Base-by-base conservation (phyloP, 2,113 vertebrate species). In the Panurus biarmicus region DNA sequence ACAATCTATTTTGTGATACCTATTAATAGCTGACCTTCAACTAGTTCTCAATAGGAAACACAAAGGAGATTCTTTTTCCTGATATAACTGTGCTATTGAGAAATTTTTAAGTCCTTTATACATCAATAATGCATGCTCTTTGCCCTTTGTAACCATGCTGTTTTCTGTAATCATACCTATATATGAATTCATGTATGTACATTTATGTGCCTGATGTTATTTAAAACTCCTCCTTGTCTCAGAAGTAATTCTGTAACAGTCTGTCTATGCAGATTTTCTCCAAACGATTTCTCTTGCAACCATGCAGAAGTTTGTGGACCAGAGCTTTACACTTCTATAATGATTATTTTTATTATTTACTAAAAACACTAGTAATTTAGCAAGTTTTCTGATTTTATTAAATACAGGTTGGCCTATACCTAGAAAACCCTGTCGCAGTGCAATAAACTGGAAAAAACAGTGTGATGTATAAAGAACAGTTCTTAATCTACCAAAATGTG, bases 21-120 rank as follows among this genome's bases (percentile, higher is more conserved):
- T 93, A 69, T 90, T 91, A 90, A 80, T 74, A 88, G 45, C 50
- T 88, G 79, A 79, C 48, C 26, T 92, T 96, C 57, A 95, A 47
- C 24, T 86, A 64, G 2, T 84, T 60, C 26, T 40, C 45, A 75
- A 67, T 19, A 79, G 73, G 94, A 96, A 80, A 72, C 6, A 23
- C 3, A 54, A 60, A 69, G 19, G 40, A 81, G 6, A 65, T 44
- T 57, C 2, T 77, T 81, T 65, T 69, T 61, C 31, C 9, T 64
- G 5, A 24, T 64, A 25, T 64, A 51, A 40, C 2, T 45, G 7
- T 64, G 21, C 3, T 81, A 24, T 78, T 87, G 31, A 65, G 24
- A 72, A 69, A 10, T 13, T 33, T 66, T 69, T 14, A 48, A 61
- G 28, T 60, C 5, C 64, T 54, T 35, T 26, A 18, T 53, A 36